Evolutionary conservation across 2,888 invertebrate species (phyloP).

Genomic region (Empis livida): DNA sequence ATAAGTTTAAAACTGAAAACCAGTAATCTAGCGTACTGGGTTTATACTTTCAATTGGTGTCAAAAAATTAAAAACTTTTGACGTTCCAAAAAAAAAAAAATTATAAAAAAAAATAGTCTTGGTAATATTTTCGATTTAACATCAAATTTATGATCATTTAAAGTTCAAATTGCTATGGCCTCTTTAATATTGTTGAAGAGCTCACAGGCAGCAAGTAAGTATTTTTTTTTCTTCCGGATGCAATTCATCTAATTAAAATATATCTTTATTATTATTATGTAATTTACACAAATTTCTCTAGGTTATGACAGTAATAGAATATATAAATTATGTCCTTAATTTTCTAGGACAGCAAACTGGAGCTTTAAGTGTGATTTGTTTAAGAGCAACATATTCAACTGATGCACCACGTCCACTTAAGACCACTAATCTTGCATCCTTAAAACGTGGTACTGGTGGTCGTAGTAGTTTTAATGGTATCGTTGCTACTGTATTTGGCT

Average conservation of each 20-base stretch:
- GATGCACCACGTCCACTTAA: slow-evolving; percentile 31
- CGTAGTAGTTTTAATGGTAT: slow-evolving; percentile 93
- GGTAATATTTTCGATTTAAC: no score
- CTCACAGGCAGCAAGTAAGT: slow-evolving; percentile 31
- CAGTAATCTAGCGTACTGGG: no score
- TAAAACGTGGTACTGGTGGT: slow-evolving; percentile 79
- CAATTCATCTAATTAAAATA: not conserved
- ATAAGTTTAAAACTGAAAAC: no score
- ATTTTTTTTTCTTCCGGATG: not conserved
- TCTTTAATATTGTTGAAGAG: slow-evolving; percentile 29
- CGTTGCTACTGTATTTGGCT: slow-evolving; percentile 97
- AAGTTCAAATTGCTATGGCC: slow-evolving; percentile 19
- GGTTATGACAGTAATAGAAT: not conserved
- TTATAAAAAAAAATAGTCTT: no score
- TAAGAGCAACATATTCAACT: slow-evolving; percentile 24
- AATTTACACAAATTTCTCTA: not conserved
- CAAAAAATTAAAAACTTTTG: no score
- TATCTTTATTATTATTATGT: not conserved
- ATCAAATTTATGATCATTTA: not conserved
- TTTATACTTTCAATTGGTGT: no score
- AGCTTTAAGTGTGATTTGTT: slow-evolving; percentile 25
- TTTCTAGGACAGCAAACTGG: slow-evolving; percentile 25
- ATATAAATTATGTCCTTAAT: no score
- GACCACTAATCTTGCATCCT: slow-evolving; percentile 47
- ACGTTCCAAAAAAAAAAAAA: no score